A percentile compares a stretch with the other conserved stretches of the same genome.
phyloP scores from a whole-genome alignment of 2,113 vertebrate species.

The Penelope pileata region DNA sequence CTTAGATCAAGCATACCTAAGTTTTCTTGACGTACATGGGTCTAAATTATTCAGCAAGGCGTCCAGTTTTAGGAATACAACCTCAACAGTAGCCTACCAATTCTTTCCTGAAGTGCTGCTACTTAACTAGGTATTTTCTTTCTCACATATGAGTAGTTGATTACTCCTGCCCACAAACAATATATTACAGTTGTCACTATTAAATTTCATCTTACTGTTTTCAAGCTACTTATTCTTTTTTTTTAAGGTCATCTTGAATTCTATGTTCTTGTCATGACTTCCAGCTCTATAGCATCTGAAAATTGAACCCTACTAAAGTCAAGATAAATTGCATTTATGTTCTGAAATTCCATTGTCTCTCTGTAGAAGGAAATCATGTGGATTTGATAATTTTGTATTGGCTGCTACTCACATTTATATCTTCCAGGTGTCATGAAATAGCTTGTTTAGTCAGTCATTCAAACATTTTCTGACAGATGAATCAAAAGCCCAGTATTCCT shows the following conservation, averaged over 20 bases:
- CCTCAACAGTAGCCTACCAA: background rate
- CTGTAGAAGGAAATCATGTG: background rate
- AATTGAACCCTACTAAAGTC: background rate
- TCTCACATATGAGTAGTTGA: background rate
- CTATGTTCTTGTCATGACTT: background rate
- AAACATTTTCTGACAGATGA: background rate
- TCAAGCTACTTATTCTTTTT: background rate
- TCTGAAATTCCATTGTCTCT: background rate
- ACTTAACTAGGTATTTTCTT: background rate
- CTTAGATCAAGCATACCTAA: background rate
- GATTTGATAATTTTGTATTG: background rate
- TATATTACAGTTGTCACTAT: background rate
- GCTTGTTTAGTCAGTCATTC: background rate
- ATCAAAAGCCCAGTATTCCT: background rate
- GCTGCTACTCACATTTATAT: background rate
- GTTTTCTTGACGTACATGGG: background rate
- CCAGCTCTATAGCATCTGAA: background rate
- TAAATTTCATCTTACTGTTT: background rate
- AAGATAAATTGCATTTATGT: background rate
- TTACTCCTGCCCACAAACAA: background rate
- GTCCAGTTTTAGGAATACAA: background rate
- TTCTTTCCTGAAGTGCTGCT: background rate
- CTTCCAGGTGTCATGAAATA: background rate
- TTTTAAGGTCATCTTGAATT: background rate
- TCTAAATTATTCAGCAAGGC: background rate